Conservation (phyloP, 2,888 invertebrate genomes). For the Ectobius pallidus region DNA sequence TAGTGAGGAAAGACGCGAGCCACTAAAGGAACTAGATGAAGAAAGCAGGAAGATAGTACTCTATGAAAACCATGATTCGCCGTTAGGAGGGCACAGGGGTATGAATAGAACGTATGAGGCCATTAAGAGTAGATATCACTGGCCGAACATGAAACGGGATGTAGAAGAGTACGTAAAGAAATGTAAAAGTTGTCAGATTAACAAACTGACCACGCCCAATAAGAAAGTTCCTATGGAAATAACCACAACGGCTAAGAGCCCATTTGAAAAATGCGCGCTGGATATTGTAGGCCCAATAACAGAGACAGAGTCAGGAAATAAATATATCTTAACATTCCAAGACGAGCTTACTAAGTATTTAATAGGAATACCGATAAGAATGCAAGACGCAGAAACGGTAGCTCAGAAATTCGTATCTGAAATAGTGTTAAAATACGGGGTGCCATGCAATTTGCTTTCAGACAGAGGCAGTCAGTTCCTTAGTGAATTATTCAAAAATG, state of each 20-base stretch:
- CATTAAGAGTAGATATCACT: background rate
- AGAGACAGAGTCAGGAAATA: background rate
- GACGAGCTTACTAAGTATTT: constrained; percentile 1
- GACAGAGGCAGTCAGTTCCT: constrained; percentile 49
- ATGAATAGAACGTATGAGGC: background rate
- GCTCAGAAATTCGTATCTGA: constrained; percentile 45
- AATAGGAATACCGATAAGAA: constrained; percentile 45
- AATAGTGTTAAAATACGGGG: constrained; percentile 43
- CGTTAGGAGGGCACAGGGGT: constrained; percentile 6
- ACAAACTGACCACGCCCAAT: background rate
- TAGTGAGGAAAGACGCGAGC: no score
- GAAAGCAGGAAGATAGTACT: background rate
- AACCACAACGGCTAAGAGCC: background rate
- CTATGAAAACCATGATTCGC: background rate
- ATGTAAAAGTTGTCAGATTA: constrained; percentile 1
- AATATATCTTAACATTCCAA: constrained; percentile 4
- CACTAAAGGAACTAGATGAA: background rate
- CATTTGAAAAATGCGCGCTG: constrained; percentile 22
- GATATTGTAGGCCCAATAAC: constrained; percentile 6
- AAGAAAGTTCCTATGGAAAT: background rate
- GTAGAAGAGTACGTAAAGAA: background rate
- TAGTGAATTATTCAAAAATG: constrained; percentile 45
- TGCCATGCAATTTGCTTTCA: constrained; percentile 44
- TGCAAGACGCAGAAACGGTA: constrained; percentile 48
- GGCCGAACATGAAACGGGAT: constrained; percentile 2